phyloP scores from a whole-genome alignment of 1,140 invertebrate species.

The Glossosoma conforme region DNA sequence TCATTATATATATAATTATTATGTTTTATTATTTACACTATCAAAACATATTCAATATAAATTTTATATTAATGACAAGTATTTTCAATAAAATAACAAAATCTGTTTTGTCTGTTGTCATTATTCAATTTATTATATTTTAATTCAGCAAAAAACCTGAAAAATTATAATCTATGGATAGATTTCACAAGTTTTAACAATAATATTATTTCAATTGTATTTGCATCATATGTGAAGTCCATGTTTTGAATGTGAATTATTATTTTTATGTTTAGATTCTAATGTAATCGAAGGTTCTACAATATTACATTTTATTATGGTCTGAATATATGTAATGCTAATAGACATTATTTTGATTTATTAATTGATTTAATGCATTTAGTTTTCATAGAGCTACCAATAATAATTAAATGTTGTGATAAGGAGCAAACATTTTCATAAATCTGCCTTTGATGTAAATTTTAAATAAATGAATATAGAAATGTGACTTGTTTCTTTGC shows the following conservation, averaged over 20 bases:
- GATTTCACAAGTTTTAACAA: background rate
- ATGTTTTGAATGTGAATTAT: slow-evolving; percentile 23
- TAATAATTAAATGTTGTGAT: slow-evolving; percentile 18
- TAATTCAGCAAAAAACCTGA: background rate
- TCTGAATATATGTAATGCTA: slow-evolving; percentile 4
- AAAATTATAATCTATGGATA: background rate
- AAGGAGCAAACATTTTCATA: slow-evolving; percentile 23
- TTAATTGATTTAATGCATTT: slow-evolving; percentile 11
- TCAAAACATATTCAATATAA: slow-evolving; percentile 1
- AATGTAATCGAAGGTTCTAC: background rate
- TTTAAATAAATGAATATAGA: slow-evolving; percentile 26
- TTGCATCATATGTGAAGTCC: slow-evolving; percentile 21
- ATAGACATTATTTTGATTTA: slow-evolving; percentile 13
- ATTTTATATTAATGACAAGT: background rate
- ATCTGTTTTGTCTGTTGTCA: slow-evolving; percentile 13
- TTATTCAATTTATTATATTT: slow-evolving; percentile 15
- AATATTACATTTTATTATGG: slow-evolving; percentile 1
- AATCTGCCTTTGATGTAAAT: slow-evolving; percentile 31
- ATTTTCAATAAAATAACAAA: slow-evolving; percentile 1
- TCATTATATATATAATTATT: too few relatives aligned
- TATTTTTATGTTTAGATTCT: slow-evolving; percentile 4
- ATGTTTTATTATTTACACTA: too few relatives aligned
- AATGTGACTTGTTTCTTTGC: slow-evolving; percentile 2
- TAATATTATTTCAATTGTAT: too few relatives aligned
- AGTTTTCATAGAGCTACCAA: slow-evolving; percentile 19